Conservation (phyloP, 2,888 invertebrate genomes). For the Cremastinae sp. region DNA sequence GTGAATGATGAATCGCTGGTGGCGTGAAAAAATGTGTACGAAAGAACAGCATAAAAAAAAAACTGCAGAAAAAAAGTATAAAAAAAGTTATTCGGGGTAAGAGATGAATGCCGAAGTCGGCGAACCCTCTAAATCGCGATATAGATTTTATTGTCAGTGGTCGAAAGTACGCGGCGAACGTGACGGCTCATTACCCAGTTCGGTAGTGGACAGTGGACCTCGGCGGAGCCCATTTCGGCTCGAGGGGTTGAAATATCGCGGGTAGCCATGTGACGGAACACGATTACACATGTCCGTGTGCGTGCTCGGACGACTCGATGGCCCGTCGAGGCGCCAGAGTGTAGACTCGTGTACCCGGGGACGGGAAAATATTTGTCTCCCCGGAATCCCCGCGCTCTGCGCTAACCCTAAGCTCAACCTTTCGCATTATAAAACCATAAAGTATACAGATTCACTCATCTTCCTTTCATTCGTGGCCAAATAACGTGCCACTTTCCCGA, state of each 20-base stretch:
- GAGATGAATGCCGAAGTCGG: slow-evolving; percentile 29
- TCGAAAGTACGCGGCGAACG: slow-evolving; percentile 67
- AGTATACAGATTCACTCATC: slow-evolving; percentile 67
- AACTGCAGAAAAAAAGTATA: slow-evolving; percentile 6
- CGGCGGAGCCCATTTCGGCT: slow-evolving; percentile 59
- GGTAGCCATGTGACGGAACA: slow-evolving; percentile 57
- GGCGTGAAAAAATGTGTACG: slow-evolving; percentile 58
- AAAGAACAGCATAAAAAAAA: slow-evolving; percentile 28
- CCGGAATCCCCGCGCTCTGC: too few species aligned
- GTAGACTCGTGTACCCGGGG: slow-evolving; percentile 54
- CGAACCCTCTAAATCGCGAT: slow-evolving; percentile 67
- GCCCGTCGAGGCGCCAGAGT: slow-evolving; percentile 54
- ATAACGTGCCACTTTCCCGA: slow-evolving; percentile 45
- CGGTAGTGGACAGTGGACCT: slow-evolving; percentile 67
- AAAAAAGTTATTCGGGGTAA: slow-evolving; percentile 22
- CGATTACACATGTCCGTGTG: neutral
- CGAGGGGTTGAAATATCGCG: slow-evolving; percentile 52
- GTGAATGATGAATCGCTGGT: slow-evolving; percentile 69
- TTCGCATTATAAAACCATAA: slow-evolving; percentile 79
- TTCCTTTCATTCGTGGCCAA: slow-evolving; percentile 57
- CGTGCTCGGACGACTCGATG: neutral
- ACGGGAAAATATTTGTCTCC: too few species aligned
- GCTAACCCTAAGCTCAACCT: too few species aligned
- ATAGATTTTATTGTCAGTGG: slow-evolving; percentile 76
- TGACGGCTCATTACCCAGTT: slow-evolving; percentile 77